phyloP scores from a whole-genome alignment of 1,140 invertebrate species.

The Cyrtorhinus lividipennis region DNA sequence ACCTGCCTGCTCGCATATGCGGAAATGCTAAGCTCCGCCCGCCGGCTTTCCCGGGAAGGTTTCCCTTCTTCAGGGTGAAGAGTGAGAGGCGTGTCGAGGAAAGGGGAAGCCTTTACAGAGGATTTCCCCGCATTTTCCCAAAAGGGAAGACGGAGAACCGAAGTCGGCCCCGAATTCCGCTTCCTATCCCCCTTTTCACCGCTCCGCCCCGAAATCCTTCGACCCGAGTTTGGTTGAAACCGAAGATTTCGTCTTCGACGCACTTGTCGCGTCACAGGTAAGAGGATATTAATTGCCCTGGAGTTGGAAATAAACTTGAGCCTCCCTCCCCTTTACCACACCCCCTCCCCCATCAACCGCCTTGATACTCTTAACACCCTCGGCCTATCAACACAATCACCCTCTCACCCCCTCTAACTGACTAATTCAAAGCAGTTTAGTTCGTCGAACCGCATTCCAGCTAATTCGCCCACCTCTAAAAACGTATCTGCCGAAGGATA shows the following conservation, averaged over 20 bases:
- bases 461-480: too few relatives aligned
- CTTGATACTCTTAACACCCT: too few relatives aligned
- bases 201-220: background rate
- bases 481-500: too few relatives aligned
- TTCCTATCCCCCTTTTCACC: background rate
- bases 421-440: too few relatives aligned
- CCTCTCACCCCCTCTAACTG: too few relatives aligned
- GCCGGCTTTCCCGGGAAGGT: background rate
- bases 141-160: background rate
- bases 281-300: conserved; percentile 1
- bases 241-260: background rate
- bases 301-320: background rate
- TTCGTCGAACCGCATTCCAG: too few relatives aligned
- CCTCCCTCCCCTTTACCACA: too few relatives aligned
- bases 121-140: background rate
- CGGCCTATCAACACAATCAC: too few relatives aligned
- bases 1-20: conserved; percentile 9
- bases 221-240: background rate
- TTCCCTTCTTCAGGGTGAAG: background rate
- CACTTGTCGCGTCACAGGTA: background rate
- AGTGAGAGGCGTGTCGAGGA: too few relatives aligned
- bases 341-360: too few relatives aligned
- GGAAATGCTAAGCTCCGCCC: conserved; percentile 1
- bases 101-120: background rate
- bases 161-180: background rate